Evolutionary conservation across 1,140 invertebrate genomes (phyloP).

Genomic region (Drosophila erecta): DNA sequence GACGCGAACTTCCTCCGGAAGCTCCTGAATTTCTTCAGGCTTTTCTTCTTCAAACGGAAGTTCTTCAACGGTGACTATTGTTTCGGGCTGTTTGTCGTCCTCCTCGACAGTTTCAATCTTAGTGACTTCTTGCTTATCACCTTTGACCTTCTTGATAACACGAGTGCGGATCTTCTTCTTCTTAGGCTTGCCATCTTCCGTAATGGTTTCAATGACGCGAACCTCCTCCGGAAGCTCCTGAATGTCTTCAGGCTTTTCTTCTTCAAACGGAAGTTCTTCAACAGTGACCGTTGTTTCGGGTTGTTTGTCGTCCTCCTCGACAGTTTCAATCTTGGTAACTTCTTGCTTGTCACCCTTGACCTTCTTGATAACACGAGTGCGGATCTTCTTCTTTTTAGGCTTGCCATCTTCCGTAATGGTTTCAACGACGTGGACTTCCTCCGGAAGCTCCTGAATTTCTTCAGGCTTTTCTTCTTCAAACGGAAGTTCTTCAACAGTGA

Average conservation of each 20-base stretch:
- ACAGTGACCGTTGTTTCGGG: conserved; percentile 1
- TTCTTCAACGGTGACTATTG: not conserved
- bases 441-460: conserved; percentile 3
- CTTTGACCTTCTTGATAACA: conserved; percentile 2
- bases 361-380: conserved; percentile 5
- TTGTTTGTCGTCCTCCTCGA: not conserved
- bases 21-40: not conserved
- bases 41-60: not conserved
- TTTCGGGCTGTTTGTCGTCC: not conserved
- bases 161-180: conserved; percentile 6
- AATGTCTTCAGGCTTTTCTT: not conserved
- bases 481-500: not conserved
- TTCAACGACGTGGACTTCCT: conserved; percentile 2
- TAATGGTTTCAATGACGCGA: not conserved
- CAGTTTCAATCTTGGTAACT: conserved; percentile 3
- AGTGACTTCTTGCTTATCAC: conserved; percentile 2
- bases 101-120: conserved; percentile 9
- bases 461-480: not conserved
- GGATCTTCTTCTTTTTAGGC: conserved; percentile 13
- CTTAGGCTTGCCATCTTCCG: conserved; percentile 2
- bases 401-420: conserved; percentile 7
- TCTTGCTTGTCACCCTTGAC: conserved; percentile 7
- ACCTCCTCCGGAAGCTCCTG: conserved; percentile 3
- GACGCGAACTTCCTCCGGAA: conserved; percentile 1
- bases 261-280: not conserved